Evolutionary conservation across 2,113 vertebrate species (phyloP), one percentile per base, ranked within the genome.

Genomic region (Peromyscus californicus): DNA sequence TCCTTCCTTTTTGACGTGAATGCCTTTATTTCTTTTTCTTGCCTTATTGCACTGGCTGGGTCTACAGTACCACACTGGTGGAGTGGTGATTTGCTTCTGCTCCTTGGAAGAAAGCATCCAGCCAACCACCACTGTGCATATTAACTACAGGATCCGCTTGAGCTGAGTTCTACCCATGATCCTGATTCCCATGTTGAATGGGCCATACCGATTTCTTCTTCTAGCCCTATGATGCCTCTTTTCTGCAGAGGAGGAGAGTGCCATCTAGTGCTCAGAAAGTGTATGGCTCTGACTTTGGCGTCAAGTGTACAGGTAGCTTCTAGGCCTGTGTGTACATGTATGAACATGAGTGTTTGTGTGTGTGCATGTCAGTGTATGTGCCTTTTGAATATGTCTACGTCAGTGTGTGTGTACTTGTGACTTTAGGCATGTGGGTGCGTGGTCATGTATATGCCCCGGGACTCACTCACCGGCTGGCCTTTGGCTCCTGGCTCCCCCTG

Each of bases 391-490:
- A 65, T 13, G 48, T 57, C 48, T 91, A 1, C 13, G 15, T n/a
- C 24, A 12, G 24, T 51, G 75, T 70, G 24, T 51, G 17, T 36
- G 24, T 39, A 16, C 48, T 19, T 1, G 7, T 29, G 22, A 0
- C 11, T 4, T 3, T 69, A 67, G 3, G 45, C 22, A 39, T 31
- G 4, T 89, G 1, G 16, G 4, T 3, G 15, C 0, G 4, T 8
- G 75, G 19, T 24, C 54, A 8, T 0, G 10, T 2, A 11, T 39
- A 5, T 42, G 33, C 57, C 69, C 33, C 4, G 24, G 75, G 75
- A 45, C n/a, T 90, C 75, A 99, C 99, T 99, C 59, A 99, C 99
- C 98, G 97, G 98, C 96, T 99, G 99, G 96, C 99, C 99, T 98
- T 99, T 99, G 88, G 99, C 67, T 89, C 99, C 99, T 0, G 89